Conservation (phyloP, 2,797 vertebrate species). For the Ambastaia sidthimunki region DNA sequence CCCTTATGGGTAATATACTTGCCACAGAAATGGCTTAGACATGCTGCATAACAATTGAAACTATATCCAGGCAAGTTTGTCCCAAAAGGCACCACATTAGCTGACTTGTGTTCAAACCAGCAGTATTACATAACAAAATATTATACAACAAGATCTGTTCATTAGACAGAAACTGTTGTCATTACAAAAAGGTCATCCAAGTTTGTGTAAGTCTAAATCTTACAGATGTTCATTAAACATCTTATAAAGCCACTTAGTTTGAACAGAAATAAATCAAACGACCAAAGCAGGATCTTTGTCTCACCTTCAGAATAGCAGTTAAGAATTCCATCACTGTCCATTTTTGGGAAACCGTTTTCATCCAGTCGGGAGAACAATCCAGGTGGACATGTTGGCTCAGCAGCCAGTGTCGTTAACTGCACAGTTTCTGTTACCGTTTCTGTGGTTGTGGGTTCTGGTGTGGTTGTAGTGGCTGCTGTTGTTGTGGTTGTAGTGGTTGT, state of each 20-base stretch:
- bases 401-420: conserved; percentile 67
- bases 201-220: neutral
- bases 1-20: conserved; percentile 18
- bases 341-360: conserved; percentile 80
- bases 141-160: conserved; percentile 26
- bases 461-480: conserved; percentile 71
- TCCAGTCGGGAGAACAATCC: conserved; percentile 85
- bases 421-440: conserved; percentile 18
- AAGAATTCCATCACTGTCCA: conserved; percentile 81
- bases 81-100: conserved; percentile 6
- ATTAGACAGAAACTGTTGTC: conserved; percentile 9
- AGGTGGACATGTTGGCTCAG: conserved; percentile 86
- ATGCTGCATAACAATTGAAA: conserved; percentile 29
- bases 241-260: conserved; percentile 15
- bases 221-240: conserved; percentile 20
- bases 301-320: conserved; percentile 92
- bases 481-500: conserved; percentile 71
- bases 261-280: neutral
- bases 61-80: conserved; percentile 8
- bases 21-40: neutral
- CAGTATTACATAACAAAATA: conserved; percentile 35
- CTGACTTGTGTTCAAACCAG: conserved; percentile 27
- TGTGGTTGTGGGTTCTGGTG: conserved; percentile 76
- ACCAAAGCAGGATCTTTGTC: conserved; percentile 26
- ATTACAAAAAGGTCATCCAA: conserved; percentile 40